A percentile compares a stretch with the other conserved stretches of the same genome.
Conservation (phyloP, 2,113 vertebrate genomes). For the Pollachius pollachius region DNA sequence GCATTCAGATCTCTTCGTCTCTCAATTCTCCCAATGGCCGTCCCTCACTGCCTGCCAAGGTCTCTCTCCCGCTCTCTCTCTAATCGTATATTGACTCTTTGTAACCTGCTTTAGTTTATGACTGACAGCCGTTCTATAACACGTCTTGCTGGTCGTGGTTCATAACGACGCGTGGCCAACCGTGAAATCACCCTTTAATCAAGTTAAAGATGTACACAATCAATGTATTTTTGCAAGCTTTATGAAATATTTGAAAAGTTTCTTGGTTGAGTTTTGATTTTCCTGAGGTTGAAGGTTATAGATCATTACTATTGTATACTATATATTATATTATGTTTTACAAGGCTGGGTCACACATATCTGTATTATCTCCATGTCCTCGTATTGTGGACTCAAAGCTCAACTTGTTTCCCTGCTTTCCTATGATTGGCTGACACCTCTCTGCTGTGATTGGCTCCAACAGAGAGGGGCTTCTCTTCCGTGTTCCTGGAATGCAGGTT, state of each 20-base stretch:
- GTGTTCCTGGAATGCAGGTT: no score
- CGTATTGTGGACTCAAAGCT: no score
- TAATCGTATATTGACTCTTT: constrained; percentile 45
- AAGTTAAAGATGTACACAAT: constrained; percentile 17
- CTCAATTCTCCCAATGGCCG: not conserved
- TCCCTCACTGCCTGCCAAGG: not conserved
- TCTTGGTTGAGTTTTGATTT: not conserved
- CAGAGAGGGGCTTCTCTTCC: no score
- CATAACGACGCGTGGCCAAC: constrained; percentile 21
- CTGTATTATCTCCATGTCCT: no score
- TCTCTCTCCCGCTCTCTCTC: constrained; percentile 9
- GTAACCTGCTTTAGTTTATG: constrained; percentile 36
- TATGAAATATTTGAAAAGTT: not conserved
- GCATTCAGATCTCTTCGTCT: constrained; percentile 38
- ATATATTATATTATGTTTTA: no score
- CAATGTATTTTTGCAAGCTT: constrained; percentile 20
- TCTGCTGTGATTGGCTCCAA: no score
- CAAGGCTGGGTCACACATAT: no score
- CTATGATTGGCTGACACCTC: no score
- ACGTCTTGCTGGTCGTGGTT: constrained; percentile 36
- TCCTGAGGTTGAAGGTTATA: no score
- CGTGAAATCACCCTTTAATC: constrained; percentile 47
- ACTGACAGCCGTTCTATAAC: constrained; percentile 52
- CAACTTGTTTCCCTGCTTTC: no score
- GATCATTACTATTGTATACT: no score